These are phyloP conservation scores for Operophtera brumata DNA, from an alignment of 2,888 invertebrate species.

Conservation along the genomic window DNA sequence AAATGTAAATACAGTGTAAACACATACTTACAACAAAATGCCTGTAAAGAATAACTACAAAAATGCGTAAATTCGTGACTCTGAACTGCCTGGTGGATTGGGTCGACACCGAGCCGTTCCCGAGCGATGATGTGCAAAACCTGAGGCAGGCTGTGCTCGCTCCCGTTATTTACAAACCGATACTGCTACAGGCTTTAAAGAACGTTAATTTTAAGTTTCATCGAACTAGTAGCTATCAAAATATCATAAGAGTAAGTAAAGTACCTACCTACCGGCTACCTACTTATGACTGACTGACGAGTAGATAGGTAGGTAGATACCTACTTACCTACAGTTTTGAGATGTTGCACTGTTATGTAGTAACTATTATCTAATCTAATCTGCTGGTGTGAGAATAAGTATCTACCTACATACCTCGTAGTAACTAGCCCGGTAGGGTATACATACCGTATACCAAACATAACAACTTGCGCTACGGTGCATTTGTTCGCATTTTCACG, in stretches of 20 bases:
- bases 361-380: too few species aligned
- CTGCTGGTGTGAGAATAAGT: too few species aligned
- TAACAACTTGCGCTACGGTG: too few species aligned
- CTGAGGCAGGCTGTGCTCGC: constrained; percentile 55
- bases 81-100: constrained; percentile 57
- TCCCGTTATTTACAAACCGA: constrained; percentile 52
- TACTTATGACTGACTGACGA: too few species aligned
- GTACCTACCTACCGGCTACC: too few species aligned
- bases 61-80: constrained; percentile 64
- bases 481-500: too few species aligned
- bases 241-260: constrained; percentile 48
- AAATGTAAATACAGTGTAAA: constrained; percentile 31
- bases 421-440: too few species aligned
- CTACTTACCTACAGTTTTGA: too few species aligned
- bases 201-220: constrained; percentile 63
- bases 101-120: constrained; percentile 51
- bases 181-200: constrained; percentile 59
- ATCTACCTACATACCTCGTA: too few species aligned
- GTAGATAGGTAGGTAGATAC: too few species aligned
- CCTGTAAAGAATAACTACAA: constrained; percentile 41
- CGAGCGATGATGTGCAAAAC: constrained; percentile 59
- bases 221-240: constrained; percentile 60
- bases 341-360: too few species aligned
- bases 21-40: constrained; percentile 21
- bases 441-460: too few species aligned